Conservation (phyloP, 2,113 vertebrate species). For the Lichenostomus cassidix region DNA sequence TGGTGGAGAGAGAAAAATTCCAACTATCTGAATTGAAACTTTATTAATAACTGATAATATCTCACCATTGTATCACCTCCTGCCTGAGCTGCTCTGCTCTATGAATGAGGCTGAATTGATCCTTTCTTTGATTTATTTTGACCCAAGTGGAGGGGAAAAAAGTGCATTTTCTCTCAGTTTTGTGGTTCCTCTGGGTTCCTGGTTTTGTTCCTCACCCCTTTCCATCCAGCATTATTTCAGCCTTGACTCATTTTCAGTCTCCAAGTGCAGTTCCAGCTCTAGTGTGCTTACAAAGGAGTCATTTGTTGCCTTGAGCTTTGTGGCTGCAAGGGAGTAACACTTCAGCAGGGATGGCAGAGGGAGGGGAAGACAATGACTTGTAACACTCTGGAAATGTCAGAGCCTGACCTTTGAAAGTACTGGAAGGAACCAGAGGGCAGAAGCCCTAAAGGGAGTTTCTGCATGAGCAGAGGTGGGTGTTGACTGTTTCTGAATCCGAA, state of each 20-base stretch:
- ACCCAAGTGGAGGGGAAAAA: fast-evolving
- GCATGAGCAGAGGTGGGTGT: neutral
- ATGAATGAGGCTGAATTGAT: neutral
- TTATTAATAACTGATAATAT: neutral
- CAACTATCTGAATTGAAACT: fast-evolving
- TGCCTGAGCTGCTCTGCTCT: neutral
- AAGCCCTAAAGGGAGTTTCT: neutral
- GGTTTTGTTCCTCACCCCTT: neutral
- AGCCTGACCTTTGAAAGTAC: neutral
- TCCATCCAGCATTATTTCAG: neutral
- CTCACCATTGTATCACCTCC: no score
- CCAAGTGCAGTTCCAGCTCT: neutral
- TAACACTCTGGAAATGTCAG: neutral
- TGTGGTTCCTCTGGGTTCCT: neutral
- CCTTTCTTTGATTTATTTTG: neutral
- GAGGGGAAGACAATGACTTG: neutral
- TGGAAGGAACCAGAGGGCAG: neutral
- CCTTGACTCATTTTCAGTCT: neutral
- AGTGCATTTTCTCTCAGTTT: neutral
- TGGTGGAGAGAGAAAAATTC: neutral
- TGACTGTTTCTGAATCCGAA: neutral
- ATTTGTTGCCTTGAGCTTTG: neutral
- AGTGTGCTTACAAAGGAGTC: neutral
- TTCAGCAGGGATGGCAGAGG: neutral
- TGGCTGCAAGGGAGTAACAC: neutral